Percentiles rank a stretch among this genome's conserved stretches.
Conservation (phyloP, 1,140 invertebrate genomes). For the Ridgeia piscesae region DNA sequence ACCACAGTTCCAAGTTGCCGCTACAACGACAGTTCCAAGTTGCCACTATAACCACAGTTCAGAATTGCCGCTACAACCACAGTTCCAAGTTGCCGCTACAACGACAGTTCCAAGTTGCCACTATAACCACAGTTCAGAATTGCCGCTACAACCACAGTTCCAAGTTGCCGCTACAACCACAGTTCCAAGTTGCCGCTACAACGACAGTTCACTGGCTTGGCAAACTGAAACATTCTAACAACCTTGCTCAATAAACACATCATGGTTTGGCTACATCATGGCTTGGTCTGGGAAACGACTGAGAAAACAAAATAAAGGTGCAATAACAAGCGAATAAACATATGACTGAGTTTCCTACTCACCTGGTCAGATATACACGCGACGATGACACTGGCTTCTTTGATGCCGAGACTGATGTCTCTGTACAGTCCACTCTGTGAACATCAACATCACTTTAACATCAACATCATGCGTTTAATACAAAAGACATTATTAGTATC, state of each 20-base stretch:
- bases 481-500: no score
- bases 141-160: neutral
- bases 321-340: neutral
- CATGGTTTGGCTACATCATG: no score
- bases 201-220: neutral
- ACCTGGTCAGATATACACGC: constrained; percentile 53
- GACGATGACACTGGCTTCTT: constrained; percentile 45
- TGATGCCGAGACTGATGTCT: constrained; percentile 47
- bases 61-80: neutral
- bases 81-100: neutral
- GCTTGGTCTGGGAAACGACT: neutral
- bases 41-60: neutral
- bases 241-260: no score
- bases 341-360: neutral
- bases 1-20: neutral
- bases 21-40: neutral
- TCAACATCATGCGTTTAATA: no score
- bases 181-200: neutral
- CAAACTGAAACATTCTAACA: neutral
- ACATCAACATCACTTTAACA: no score
- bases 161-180: neutral
- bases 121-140: neutral
- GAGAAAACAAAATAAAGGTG: neutral
- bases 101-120: neutral
- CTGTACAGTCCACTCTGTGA: constrained; percentile 45